Percentiles rank a stretch among this genome's conserved stretches.
These are phyloP conservation scores for Tryphoninae sp. DNA, from an alignment of 2,888 invertebrate genomes.

Conservation along the genomic window DNA sequence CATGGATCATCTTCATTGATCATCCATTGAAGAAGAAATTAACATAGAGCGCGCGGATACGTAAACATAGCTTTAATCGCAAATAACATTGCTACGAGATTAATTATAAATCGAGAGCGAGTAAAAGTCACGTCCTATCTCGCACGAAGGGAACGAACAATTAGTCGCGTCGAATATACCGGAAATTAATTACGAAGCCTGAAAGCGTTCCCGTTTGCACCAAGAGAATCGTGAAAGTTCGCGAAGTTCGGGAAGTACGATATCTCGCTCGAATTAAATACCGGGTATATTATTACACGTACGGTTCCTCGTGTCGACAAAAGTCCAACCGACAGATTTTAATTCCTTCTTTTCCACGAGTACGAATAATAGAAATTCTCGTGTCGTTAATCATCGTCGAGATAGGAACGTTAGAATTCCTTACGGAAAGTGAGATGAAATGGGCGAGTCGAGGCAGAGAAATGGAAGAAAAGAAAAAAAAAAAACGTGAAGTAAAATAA, in stretches of 20 bases:
- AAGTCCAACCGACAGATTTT: neutral
- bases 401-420: slow-evolving; percentile 24
- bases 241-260: neutral
- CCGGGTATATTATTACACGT: neutral
- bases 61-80: neutral
- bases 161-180: neutral
- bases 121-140: slow-evolving; percentile 28
- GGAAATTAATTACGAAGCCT: slow-evolving; percentile 25
- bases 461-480: neutral
- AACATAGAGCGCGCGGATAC: too few relatives aligned
- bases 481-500: neutral
- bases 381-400: slow-evolving; percentile 9
- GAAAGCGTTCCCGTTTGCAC: neutral
- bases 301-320: neutral
- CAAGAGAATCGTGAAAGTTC: neutral
- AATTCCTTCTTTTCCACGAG: too few relatives aligned
- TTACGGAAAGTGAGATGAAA: slow-evolving; percentile 33
- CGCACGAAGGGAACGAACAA: neutral
- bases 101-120: slow-evolving; percentile 30
- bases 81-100: slow-evolving; percentile 20
- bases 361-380: neutral
- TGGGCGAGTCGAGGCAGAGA: slow-evolving; percentile 3
- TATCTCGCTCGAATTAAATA: neutral
- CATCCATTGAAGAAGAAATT: neutral
- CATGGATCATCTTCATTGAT: neutral